Evolutionary conservation across 2,888 invertebrate genomes (phyloP), one percentile per base, ranked within the genome.

Genomic region (Deroplatys truncata): DNA sequence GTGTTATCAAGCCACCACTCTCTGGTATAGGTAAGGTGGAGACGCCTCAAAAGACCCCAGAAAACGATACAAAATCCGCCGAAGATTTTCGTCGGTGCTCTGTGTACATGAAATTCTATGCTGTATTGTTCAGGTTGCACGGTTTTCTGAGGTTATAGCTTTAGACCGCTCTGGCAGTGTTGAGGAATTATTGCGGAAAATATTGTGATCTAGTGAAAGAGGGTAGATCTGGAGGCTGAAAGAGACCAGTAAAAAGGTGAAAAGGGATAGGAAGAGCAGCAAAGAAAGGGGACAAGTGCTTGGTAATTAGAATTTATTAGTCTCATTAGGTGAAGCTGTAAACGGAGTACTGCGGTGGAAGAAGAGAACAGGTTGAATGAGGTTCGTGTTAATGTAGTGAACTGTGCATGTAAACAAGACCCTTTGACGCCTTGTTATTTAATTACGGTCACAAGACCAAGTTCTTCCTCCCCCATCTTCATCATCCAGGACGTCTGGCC

Each of bases 291-390:
- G 56, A 72, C 56, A 72, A 72, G 56, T 72, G 20, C 20, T 49
- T 85, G 49, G 25, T 85, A 85, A 85, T 85, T 85, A 85, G 43
- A 85, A 85, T 85, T 85, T 85, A 85, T 85, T 85, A n/a, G 49
- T 49, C 85, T 85, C 85, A 85, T 85, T 85, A 85, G 85, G 85
- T 85, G n/a, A 28, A 85, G 15, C n/a, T 84, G 35, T 28, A 85
- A 43, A n/a, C 20, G 16, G 56, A 72, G 56, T 72, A 25, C 56
- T 72, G 56, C 56, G 56, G 56, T 72, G 20, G 56, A 72, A 72
- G 56, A 20, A 72, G 56, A 72, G 56, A 72, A 72, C 56, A 43
- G 56, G 56, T 72, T 72, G 56, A 72, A 72, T 72, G 56, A 72
- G 56, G 56, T 72, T 72, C 56, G 56, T 72, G 56, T 72, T 72